Evolutionary conservation across 2,888 invertebrate species (phyloP), one percentile per base, ranked within the genome.

Genomic region (Lasius platythorax): DNA sequence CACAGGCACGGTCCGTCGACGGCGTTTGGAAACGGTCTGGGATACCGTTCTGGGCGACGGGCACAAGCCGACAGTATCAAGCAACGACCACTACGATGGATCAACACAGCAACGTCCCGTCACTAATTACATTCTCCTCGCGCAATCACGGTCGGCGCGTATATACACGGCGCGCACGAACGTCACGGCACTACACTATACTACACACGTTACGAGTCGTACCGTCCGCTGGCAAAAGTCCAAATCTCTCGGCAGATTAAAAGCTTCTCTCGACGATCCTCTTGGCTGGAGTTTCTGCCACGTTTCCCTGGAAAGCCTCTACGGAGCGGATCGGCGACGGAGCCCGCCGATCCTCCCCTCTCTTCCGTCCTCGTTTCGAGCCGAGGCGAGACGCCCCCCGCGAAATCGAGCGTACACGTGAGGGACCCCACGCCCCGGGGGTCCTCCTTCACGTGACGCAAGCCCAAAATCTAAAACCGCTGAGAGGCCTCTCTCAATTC

Each of bases 51-150:
- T 72, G 66, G 67, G 18, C 67, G 67, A 63, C 76, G 85, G 72
- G 28, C 56, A 61, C 58, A 46, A 37, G 76, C 33, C 74, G 64
- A 28, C 56, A 50, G 67, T 58, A 50, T 63, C 85, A 66, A 56
- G 68, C 78, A 53, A 85, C 82, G 84, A 74, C 82, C 76, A 84
- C 81, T 68, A 83, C 85, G 85, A 79, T 88, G 88, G 90, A 87
- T 90, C 86, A 89, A 84, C 89, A 88, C 78, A 11, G 86, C 87
- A 87, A 84, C 90, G 89, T 87, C 84, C 89, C 89, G 89, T 92
- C 89, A 90, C 93, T 93, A 93, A 93, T 93, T 93, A 92, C 92
- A 93, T 93, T 93, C 92, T 93, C 90, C 93, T 93, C 92, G 93
- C 93, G 89, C 93, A 91, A 92, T 93, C 92, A 92, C 91, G 89